These are phyloP conservation scores for Salpingus planirostris DNA, from an alignment of 2,888 invertebrate species.

Conservation along the genomic window DNA sequence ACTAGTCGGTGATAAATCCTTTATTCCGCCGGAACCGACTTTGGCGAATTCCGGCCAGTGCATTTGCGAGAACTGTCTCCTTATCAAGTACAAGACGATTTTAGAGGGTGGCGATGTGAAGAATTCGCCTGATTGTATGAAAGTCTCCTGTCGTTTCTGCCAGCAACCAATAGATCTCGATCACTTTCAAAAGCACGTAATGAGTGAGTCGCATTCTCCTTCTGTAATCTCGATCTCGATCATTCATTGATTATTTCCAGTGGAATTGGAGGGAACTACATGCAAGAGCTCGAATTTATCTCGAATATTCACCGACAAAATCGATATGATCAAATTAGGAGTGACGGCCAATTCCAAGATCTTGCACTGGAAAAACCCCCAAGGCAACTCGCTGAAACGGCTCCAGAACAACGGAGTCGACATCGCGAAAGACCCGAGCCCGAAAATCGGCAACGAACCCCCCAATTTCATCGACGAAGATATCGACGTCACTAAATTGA, in stretches of 20 bases:
- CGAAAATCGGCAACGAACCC: constrained; percentile 23
- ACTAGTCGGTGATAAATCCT: constrained; percentile 28
- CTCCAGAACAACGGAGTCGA: constrained; percentile 5
- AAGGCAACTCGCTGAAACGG: constrained; percentile 2
- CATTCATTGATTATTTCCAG: background rate
- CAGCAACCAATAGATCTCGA: constrained; percentile 21
- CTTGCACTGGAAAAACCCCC: background rate
- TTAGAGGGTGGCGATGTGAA: no score
- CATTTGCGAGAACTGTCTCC: constrained; percentile 36
- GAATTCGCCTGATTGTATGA: constrained; percentile 7
- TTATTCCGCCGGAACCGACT: constrained; percentile 28
- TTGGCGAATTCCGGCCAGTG: constrained; percentile 33
- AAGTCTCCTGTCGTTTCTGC: constrained; percentile 15
- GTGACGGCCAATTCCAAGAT: constrained; percentile 2
- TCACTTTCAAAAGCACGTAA: constrained; percentile 25
- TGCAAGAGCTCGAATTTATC: background rate
- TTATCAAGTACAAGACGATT: constrained; percentile 29
- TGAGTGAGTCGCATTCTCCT: constrained; percentile 15
- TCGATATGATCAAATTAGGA: constrained; percentile 18
- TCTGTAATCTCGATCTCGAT: background rate
- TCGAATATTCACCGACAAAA: constrained; percentile 17
- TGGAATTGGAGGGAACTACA: background rate
- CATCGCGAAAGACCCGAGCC: constrained; percentile 17
- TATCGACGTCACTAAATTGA: constrained; percentile 3
- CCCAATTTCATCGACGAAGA: constrained; percentile 14